Conservation (phyloP, 2,113 vertebrate species). For the Dipodomys ordii region DNA sequence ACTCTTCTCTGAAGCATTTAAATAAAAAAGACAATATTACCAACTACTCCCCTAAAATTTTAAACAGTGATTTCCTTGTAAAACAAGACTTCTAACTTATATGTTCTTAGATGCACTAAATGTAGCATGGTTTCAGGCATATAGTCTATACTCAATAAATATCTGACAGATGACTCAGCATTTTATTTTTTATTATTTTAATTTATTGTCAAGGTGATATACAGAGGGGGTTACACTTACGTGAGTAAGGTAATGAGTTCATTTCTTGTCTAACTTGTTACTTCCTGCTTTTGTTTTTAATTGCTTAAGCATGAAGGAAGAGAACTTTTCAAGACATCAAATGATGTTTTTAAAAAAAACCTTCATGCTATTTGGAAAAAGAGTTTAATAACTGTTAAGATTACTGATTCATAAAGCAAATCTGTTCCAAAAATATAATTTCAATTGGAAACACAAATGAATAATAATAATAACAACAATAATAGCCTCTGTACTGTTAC, state of each 20-base stretch:
- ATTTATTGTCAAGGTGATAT: no score
- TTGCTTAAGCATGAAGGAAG: constrained; percentile 1
- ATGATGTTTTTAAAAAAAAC: not conserved
- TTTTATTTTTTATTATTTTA: no score
- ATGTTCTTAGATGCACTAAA: not conserved
- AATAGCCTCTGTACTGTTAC: no score
- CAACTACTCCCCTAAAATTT: not conserved
- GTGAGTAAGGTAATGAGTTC: no score
- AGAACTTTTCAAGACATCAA: not conserved
- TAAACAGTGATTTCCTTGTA: constrained; percentile 43
- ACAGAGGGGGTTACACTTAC: no score
- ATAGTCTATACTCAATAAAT: not conserved
- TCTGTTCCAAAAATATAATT: constrained; percentile 26
- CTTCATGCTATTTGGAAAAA: constrained; percentile 25
- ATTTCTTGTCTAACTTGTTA: no score
- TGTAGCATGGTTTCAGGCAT: not conserved
- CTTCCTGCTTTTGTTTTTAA: not conserved
- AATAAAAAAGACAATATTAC: constrained; percentile 9
- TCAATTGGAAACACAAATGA: not conserved
- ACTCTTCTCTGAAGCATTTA: not conserved
- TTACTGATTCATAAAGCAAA: constrained; percentile 44
- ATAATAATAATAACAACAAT: not conserved
- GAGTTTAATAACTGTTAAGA: constrained; percentile 31
- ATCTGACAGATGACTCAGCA: not conserved
- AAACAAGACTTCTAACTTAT: not conserved